A percentile compares a stretch with the other conserved stretches of the same genome.
Evolutionary conservation across 2,888 invertebrate genomes (phyloP).

Genomic region (Spodoptera exigua): DNA sequence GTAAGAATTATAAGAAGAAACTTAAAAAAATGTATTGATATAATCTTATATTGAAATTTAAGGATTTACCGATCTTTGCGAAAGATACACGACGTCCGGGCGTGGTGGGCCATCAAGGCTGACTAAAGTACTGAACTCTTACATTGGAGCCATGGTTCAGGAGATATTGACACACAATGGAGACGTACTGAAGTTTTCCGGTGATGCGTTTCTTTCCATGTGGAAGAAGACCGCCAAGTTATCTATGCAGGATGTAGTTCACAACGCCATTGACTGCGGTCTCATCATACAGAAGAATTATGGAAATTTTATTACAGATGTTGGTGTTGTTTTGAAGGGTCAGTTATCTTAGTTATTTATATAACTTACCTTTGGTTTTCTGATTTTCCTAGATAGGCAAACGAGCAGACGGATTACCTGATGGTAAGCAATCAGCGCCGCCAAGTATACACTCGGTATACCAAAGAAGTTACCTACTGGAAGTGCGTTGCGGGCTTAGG

Average conservation of each 20-base stretch:
- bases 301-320: conserved; percentile 90
- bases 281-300: conserved; percentile 91
- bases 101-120: conserved; percentile 92
- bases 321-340: conserved; percentile 90
- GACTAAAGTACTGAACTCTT: conserved; percentile 91
- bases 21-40: no score
- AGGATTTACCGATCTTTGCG: conserved; percentile 91
- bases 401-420: no score
- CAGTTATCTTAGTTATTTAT: conserved; percentile 8
- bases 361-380: neutral
- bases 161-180: conserved; percentile 91
- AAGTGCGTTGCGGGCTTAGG: no score
- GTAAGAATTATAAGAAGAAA: no score
- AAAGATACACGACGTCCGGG: conserved; percentile 91
- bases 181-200: conserved; percentile 92
- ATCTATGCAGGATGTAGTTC: conserved; percentile 90
- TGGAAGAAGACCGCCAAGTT: conserved; percentile 89
- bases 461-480: no score
- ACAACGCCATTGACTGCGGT: conserved; percentile 91
- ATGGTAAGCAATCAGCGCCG: no score
- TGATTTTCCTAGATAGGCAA: no score
- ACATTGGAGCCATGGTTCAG: conserved; percentile 92
- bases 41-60: no score
- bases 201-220: conserved; percentile 91
- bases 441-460: no score